These are phyloP conservation scores for Graptemys geographica DNA, from an alignment of 2,797 vertebrate genomes.

Conservation along the genomic window DNA sequence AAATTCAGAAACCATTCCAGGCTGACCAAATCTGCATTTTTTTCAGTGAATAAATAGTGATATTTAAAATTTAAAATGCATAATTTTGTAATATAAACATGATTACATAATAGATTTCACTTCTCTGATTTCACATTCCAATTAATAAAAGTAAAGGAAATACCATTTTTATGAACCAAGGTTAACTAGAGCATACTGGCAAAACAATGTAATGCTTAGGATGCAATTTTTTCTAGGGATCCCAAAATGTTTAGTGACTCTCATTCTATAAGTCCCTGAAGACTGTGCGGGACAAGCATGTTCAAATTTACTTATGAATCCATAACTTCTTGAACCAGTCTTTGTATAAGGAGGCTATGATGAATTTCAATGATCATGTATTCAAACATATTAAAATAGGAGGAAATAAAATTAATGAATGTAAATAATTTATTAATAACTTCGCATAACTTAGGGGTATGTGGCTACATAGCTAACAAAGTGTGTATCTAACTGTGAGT, in stretches of 20 bases:
- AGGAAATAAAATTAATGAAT: neutral
- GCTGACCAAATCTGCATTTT: neutral
- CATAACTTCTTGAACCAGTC: neutral
- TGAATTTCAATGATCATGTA: neutral
- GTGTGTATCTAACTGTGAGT: neutral
- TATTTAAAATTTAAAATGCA: neutral
- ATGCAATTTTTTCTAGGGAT: neutral
- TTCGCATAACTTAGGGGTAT: neutral
- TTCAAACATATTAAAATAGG: neutral
- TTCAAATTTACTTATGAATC: neutral
- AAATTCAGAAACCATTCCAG: neutral
- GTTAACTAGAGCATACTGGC: neutral
- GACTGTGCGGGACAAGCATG: neutral
- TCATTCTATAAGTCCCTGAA: neutral
- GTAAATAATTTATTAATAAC: neutral
- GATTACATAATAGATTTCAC: neutral
- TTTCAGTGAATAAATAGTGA: neutral
- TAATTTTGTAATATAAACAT: neutral
- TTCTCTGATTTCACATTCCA: neutral
- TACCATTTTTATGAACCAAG: neutral
- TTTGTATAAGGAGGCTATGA: neutral
- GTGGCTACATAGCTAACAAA: neutral
- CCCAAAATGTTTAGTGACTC: neutral
- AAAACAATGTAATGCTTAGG: neutral
- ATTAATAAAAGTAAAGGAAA: neutral